phyloP scores from a whole-genome alignment of 2,888 invertebrate genomes.

The Griposia aprilina region DNA sequence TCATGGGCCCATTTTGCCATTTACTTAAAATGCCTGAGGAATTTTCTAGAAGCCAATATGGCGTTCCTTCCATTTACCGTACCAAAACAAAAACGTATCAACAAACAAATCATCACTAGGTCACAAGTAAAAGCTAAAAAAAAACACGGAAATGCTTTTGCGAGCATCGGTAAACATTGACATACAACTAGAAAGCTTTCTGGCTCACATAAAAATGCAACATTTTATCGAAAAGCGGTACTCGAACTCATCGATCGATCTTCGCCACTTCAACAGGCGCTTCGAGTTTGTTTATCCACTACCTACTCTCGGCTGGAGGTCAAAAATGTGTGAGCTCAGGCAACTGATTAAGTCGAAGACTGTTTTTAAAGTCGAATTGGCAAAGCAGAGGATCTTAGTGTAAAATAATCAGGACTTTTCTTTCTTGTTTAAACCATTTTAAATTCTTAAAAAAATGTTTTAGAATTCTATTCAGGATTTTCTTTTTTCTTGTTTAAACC shows the following conservation, averaged over 20 bases:
- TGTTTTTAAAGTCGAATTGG: constrained; percentile 20
- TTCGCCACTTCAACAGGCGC: constrained; percentile 49
- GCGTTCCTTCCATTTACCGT: neutral
- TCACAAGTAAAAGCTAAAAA: constrained; percentile 56
- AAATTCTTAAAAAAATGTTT: neutral
- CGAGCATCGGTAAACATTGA: constrained; percentile 58
- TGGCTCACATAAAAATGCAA: constrained; percentile 62
- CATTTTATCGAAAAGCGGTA: constrained; percentile 51
- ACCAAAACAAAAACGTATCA: constrained; percentile 3
- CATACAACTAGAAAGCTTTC: constrained; percentile 56
- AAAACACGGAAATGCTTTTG: constrained; percentile 63
- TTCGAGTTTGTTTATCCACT: constrained; percentile 48
- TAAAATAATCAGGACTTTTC: neutral
- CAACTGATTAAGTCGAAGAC: constrained; percentile 54
- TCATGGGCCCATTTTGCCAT: no score
- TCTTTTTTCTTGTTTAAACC: neutral
- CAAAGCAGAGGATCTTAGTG: neutral
- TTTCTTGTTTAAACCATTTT: neutral
- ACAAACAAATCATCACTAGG: constrained; percentile 48
- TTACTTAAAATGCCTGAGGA: neutral
- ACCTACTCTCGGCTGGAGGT: constrained; percentile 40
- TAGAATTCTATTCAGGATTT: neutral
- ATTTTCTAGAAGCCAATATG: neutral
- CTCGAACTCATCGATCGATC: constrained; percentile 49
- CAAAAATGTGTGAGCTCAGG: constrained; percentile 55